phyloP scores from a whole-genome alignment of 2,113 vertebrate genomes.

The Stomatorhinus ivindoensis region DNA sequence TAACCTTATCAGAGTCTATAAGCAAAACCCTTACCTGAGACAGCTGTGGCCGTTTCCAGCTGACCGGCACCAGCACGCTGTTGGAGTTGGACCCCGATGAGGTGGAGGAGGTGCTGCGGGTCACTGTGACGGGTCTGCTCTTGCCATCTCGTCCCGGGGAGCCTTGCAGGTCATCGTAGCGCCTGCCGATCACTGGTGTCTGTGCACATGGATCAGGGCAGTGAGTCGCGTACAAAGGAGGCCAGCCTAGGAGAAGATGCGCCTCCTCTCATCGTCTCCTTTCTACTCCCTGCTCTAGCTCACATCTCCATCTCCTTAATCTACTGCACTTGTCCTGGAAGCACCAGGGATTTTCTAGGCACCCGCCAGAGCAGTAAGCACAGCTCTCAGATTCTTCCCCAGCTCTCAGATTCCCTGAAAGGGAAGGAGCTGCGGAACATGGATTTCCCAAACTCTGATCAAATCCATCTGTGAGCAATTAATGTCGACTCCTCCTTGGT shows the following conservation, averaged over 20 bases:
- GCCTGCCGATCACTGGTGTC: slow-evolving; percentile 89
- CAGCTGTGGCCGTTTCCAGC: slow-evolving; percentile 93
- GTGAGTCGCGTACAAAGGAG: neutral
- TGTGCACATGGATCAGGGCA: slow-evolving; percentile 39
- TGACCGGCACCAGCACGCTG: slow-evolving; percentile 92
- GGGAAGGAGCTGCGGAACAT: neutral
- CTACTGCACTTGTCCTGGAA: neutral
- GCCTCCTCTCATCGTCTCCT: neutral
- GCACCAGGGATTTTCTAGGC: neutral
- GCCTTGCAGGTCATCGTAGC: slow-evolving; percentile 87
- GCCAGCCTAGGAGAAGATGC: neutral
- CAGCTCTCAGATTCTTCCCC: neutral
- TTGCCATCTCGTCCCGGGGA: slow-evolving; percentile 83
- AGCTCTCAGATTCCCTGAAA: neutral
- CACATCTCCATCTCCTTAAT: neutral
- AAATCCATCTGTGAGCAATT: slow-evolving; percentile 22
- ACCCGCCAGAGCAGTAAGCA: neutral
- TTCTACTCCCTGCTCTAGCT: neutral
- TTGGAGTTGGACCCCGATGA: slow-evolving; percentile 96
- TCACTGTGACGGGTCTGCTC: slow-evolving; percentile 80
- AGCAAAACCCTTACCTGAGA: slow-evolving; percentile 79
- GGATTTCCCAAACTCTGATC: neutral
- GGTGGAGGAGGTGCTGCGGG: slow-evolving; percentile 92
- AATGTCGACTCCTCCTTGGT: slow-evolving; percentile 6
- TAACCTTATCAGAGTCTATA: slow-evolving; percentile 47